phyloP scores from a whole-genome alignment of 2,888 invertebrate species.

The Drosophila stalkeri region DNA sequence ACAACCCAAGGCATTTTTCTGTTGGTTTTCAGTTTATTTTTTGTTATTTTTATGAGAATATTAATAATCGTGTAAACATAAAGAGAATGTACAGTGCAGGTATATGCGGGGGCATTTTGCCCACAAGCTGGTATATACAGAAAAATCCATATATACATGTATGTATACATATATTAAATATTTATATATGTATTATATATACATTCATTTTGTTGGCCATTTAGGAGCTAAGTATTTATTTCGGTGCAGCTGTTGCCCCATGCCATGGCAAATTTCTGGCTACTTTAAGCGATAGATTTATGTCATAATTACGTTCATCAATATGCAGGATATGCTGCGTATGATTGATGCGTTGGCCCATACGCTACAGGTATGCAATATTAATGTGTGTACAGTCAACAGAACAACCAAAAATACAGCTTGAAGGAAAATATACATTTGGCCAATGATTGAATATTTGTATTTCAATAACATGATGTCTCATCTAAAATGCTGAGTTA shows the following conservation, averaged over 20 bases:
- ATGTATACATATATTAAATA: not conserved
- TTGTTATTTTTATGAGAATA: constrained; percentile 35
- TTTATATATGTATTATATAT: constrained; percentile 14
- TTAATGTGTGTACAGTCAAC: constrained; percentile 30
- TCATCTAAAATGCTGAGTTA: not conserved
- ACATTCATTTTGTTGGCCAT: constrained; percentile 29
- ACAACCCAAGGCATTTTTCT: not conserved
- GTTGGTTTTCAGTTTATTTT: constrained; percentile 15
- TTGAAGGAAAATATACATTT: constrained; percentile 25
- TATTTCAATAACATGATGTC: not conserved
- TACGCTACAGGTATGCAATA: constrained; percentile 49
- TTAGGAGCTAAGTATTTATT: constrained; percentile 52
- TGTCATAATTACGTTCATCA: constrained; percentile 57
- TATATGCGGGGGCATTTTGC: not conserved
- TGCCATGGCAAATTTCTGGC: constrained; percentile 22
- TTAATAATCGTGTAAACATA: constrained; percentile 53
- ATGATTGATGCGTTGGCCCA: constrained; percentile 61
- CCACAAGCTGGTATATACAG: not conserved
- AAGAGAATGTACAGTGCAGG: constrained; percentile 15
- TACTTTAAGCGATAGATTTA: constrained; percentile 51
- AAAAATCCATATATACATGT: constrained; percentile 2
- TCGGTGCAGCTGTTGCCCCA: constrained; percentile 34
- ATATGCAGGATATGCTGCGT: constrained; percentile 66
- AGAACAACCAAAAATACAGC: constrained; percentile 13
- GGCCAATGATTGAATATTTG: not conserved